Base-by-base conservation (phyloP, 2,888 invertebrate genomes). In the Yponomeuta cagnagella region DNA sequence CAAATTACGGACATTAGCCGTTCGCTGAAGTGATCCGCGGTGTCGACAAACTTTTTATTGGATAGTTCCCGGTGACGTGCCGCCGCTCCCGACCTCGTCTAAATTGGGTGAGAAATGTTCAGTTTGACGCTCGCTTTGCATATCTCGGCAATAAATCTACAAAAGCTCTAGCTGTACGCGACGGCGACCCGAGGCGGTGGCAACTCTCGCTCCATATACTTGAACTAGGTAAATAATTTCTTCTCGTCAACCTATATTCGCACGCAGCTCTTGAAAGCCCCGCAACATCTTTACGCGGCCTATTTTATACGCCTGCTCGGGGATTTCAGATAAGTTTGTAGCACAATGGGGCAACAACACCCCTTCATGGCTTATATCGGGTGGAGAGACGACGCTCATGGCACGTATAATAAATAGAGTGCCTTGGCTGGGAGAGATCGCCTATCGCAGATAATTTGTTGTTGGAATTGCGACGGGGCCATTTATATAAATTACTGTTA, bases 401-500 rank as follows among this genome's bases (percentile, higher is more conserved):
- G 48, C 48, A 48, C 48, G 48, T 12, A 12, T 68, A 68, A 68
- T 68, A 68, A 68, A 68, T 68, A 68, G 68, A 52, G 52, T 68
- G 23, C 76, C 75, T 76, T 76, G 76, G 76, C 75, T 74, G 76
- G 76, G 78, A 78, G 79, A 87, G 85, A 87, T 86, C 81, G 82
- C 76, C 81, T 82, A 82, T 84, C 81, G 80, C 80, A 83, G 82
- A 85, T 85, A 84, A 86, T 84, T 86, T 86, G 83, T 82, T 84
- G 84, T 82, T 82, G 80, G 78, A 85, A 86, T 85, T 84, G 83
- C 81, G 81, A 83, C 81, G 78, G 79, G 76, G 78, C 81, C 84
- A 84, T 87, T 87, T 83, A 86, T 88, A 86, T 88, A 87, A 87
- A 88, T 88, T 87, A 86, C 82, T 78, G 80, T 85, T 87, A 87